Evolutionary conservation across 1,140 invertebrate genomes (phyloP), one percentile per base, ranked within the genome.

Genomic region (Polyergus mexicanus): DNA sequence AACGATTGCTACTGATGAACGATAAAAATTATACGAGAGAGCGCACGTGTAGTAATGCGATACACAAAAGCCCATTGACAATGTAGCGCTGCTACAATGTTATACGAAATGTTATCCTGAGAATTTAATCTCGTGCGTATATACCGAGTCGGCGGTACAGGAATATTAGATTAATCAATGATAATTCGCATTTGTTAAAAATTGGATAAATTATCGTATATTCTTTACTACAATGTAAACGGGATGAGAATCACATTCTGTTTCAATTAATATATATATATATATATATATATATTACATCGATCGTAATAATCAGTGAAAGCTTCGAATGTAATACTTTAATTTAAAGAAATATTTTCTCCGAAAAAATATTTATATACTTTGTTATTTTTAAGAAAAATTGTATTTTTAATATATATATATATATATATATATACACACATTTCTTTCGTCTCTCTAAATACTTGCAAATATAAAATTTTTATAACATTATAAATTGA

Each of bases 1-100:
- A 89, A 88, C 74, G 68, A 88, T 86, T 66, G 83, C 54, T 47
- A 56, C 66, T 56, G 81, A 89, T 88, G 72, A 85, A 41, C 56
- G 19, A 47, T 58, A 81, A 72, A 81, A 81, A 81, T 81, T 68
- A 80, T 58, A 28, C 25, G 51, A 25, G 51, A 25, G n/a, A 47
- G 60, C 65, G 51, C 77, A 72, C 51, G 66, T 81, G 77, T 66
- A 81, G 66, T 81, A 81, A 81, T 16, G 19, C 25, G 77, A 71
- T 81, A 71, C 66, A 32, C 22, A 66, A 68, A 66, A 68, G 25
- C 38, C 28, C 28, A 44, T 22, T 19, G 76, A 88, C 71, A 84
- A 77, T 88, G 78, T 69, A 51, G 44, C 28, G 32, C 83, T 76
- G 81, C 56, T 51, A 66, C 13, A 71, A 81, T 51, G 54, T 81